Conservation (phyloP, 2,113 vertebrate genomes). For the Uria lomvia region DNA sequence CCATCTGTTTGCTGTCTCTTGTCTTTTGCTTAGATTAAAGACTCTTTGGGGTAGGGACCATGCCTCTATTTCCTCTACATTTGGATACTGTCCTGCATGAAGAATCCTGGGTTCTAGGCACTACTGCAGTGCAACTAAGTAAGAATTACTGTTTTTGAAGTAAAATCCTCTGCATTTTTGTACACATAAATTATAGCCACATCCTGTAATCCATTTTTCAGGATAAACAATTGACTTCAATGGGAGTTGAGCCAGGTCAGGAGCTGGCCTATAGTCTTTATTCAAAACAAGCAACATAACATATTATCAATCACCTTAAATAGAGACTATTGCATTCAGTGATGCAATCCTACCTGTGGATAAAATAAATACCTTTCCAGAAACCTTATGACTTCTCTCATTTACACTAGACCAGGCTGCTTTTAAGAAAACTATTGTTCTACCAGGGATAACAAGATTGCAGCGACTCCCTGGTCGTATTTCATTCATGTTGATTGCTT, state of each 20-base stretch:
- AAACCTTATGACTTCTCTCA: constrained; percentile 19
- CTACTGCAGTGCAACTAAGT: not conserved
- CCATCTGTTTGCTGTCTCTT: constrained; percentile 58
- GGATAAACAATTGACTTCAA: constrained; percentile 43
- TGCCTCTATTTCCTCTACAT: not conserved
- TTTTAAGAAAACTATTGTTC: not conserved
- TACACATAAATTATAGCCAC: constrained; percentile 34
- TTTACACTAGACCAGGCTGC: not conserved
- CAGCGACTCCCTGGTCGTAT: not conserved
- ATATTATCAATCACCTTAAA: constrained; percentile 52
- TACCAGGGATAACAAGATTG: not conserved
- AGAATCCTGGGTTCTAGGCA: not conserved
- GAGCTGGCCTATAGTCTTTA: constrained; percentile 4
- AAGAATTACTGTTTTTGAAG: constrained; percentile 18
- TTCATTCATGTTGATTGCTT: not conserved
- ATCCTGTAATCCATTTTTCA: constrained; percentile 48
- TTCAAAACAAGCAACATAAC: constrained; percentile 28
- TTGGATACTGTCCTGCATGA: not conserved
- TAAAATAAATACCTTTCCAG: constrained; percentile 38
- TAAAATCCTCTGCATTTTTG: not conserved
- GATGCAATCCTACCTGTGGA: not conserved
- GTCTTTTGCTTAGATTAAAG: constrained; percentile 36
- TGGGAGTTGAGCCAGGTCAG: constrained; percentile 24
- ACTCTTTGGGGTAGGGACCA: not conserved
- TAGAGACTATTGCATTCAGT: constrained; percentile 3